A percentile compares a stretch with the other conserved stretches of the same genome.
Evolutionary conservation across 2,797 vertebrate species (phyloP).

Genomic region (Odontamblyopus lacepedii): DNA sequence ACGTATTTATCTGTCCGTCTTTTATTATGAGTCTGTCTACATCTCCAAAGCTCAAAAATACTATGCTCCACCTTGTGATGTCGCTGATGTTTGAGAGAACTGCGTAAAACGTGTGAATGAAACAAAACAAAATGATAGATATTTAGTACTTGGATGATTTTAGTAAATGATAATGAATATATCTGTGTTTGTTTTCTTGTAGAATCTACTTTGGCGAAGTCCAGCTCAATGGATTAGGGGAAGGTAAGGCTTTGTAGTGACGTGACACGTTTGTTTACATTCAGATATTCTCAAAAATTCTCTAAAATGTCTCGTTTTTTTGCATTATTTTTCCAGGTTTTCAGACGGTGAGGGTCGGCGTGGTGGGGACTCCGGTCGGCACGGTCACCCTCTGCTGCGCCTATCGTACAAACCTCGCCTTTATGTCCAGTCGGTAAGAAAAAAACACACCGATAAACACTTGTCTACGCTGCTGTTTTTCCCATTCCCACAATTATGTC

Average conservation of each 20-base stretch:
- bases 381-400: conserved; percentile 96
- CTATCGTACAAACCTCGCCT: conserved; percentile 96
- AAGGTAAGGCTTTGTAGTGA: conserved; percentile 79
- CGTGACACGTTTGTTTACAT: background rate
- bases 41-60: too few relatives aligned
- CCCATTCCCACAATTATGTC: too few relatives aligned
- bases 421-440: conserved; percentile 94
- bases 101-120: too few relatives aligned
- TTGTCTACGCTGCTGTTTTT: too few relatives aligned
- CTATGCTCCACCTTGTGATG: too few relatives aligned
- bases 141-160: background rate
- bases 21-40: too few relatives aligned
- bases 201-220: conserved; percentile 99
- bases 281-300: background rate
- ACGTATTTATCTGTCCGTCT: too few relatives aligned
- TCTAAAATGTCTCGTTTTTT: background rate
- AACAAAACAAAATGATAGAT: too few relatives aligned
- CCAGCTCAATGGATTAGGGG: conserved; percentile 92
- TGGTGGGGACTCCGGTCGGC: conserved; percentile 95
- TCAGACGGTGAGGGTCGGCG: conserved; percentile 94
- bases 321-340: conserved; percentile 79
- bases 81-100: too few relatives aligned
- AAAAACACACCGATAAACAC: too few relatives aligned
- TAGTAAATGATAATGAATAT: background rate
- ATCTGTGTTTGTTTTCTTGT: background rate